Base-by-base conservation (phyloP, 2,113 vertebrate species). In the Struthidea cinerea region DNA sequence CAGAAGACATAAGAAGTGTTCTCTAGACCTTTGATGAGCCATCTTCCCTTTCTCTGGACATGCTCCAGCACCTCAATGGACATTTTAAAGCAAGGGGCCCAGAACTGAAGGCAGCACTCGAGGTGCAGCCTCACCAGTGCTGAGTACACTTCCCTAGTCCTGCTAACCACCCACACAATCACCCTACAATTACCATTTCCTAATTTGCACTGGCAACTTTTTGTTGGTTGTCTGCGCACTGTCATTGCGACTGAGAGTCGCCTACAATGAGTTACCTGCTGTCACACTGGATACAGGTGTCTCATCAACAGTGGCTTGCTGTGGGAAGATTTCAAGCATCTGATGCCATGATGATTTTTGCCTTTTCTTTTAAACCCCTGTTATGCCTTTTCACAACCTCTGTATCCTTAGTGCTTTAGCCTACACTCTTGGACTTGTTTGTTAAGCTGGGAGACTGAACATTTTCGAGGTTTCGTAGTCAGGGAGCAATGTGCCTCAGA, bases 1-100 rank as follows among this genome's bases (percentile, higher is more conserved):
- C 27, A 1, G 35, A 39, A 37, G 14, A 73, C 57, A 9, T 8
- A 39, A 39, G 13, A 8, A 0, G 0, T 24, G 4, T 27, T 65
- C 52, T 33, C 37, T 44, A 67, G 23, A 28, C 16, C 18, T 46
- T n/a, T 59, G 52, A 65, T 0, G 0, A 59, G 33, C 52, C 37
- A 20, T 39, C 33, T 44, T 81, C 52, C 7, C 60, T 33, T 59
- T 46, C 44, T 21, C 27, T 65, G 44, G 52, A 44, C 22, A 16
- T 1, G 8, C 10, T 67, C 27, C 44, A 89, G 44, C 44, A 52
- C 19, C 23, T 46, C 33, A 59, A 24, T 46, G 69, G 46, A 28
- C 44, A 46, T 37, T 59, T 67, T n/a, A 9, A 81, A 81, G 10
- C 23, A 22, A 50, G 44, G 8, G 30, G 24, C 11, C 13, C 56